Percentiles rank a stretch among this genome's conserved stretches.
Evolutionary conservation across 2,797 vertebrate genomes (phyloP).

Genomic region (Lutjanus campechanus): DNA sequence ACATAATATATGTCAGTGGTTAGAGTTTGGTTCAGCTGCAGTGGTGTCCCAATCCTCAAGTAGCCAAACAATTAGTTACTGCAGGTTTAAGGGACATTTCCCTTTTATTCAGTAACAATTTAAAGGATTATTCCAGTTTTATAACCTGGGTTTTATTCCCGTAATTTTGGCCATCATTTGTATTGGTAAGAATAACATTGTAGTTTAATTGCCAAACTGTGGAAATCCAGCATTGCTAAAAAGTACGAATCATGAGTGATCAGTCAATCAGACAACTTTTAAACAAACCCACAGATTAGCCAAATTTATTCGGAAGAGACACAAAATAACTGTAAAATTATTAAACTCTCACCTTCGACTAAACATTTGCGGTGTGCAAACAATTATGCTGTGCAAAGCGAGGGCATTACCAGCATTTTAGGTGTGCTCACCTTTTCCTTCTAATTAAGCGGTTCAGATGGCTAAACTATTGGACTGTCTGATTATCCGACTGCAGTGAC

Average conservation of each 20-base stretch:
- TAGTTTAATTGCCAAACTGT: not conserved
- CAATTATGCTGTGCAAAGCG: too few relatives aligned
- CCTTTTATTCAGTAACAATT: not conserved
- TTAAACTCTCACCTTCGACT: too few relatives aligned
- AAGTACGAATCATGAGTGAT: not conserved
- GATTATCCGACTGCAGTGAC: constrained; percentile 1
- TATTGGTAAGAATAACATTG: not conserved
- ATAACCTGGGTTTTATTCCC: not conserved
- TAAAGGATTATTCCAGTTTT: not conserved
- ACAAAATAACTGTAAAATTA: too few relatives aligned
- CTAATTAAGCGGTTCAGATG: not conserved
- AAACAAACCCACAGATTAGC: too few relatives aligned
- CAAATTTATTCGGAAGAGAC: too few relatives aligned
- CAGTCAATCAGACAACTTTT: too few relatives aligned
- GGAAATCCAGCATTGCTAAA: not conserved
- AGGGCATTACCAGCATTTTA: not conserved
- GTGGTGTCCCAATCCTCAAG: not conserved
- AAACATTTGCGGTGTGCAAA: too few relatives aligned
- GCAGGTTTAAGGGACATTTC: not conserved
- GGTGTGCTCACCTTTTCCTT: not conserved
- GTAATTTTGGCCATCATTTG: not conserved
- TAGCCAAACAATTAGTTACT: not conserved
- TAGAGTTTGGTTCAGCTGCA: not conserved
- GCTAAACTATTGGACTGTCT: not conserved
- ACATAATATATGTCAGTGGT: not conserved